Base-by-base conservation (phyloP, 2,113 vertebrate genomes). In the Melanerpes aurifrons region DNA sequence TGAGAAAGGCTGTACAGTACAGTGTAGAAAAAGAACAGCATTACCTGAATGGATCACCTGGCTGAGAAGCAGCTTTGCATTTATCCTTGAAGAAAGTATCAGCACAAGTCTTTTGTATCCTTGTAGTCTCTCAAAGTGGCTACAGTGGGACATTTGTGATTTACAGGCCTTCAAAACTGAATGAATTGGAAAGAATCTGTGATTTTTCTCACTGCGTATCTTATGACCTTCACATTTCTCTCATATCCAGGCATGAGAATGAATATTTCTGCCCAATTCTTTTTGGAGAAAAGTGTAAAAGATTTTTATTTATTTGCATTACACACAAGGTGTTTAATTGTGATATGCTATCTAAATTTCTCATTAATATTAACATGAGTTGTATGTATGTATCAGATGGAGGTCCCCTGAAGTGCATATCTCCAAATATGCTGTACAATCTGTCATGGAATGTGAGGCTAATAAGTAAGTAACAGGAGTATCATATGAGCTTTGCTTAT, bases 1-100 rank as follows among this genome's bases (percentile, higher is more conserved):
- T 89, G 67, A 77, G 57, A 83, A 90, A 88, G 47, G 57, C 72
- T 87, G 17, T 61, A 58, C 59, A 54, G 5, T 78, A 73, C 69
- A 81, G 48, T 61, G 54, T 43, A 57, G 87, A 90, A 87, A 83
- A 91, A 93, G 58, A 66, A 70, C 72, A 83, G 37, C 28, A 86
- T 96, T 94, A 93, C 53, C 53, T 32, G 69, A 95, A 61, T 69
- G 92, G 85, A 96, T 95, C 92, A 91, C 75, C 90, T 90, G 86
- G 68, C 82, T 95, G 90, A 95, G 64, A 87, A 89, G 31, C n/a
- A 92, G 87, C 91, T 94, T 96, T 91, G 40, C 58, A 64, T 85
- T 93, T 92, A 95, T 91, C 85, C 76, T 85, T 69, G 79, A 94
- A 90, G 91, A 64, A 79, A 57, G 72, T n/a, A 91, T 66, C 58